Base-by-base conservation (phyloP, 2,888 invertebrate genomes). In the Volucella bombylans region DNA sequence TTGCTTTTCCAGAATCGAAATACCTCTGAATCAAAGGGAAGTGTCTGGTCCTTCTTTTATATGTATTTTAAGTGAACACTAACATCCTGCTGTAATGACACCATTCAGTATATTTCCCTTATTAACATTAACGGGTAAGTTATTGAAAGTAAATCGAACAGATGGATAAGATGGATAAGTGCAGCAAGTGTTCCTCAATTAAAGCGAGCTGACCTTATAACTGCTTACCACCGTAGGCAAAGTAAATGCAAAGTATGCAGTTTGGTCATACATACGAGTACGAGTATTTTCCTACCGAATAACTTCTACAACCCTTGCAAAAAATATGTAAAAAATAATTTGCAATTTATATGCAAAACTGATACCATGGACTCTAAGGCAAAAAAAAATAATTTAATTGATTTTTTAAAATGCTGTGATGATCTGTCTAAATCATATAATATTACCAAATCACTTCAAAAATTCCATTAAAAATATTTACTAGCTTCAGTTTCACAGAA, bases 341-440 rank as follows among this genome's bases (percentile, higher is more conserved):
- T 61, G 41, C 45, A 77, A 82, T 82, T 82, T 82, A 82, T 82
- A 82, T 82, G 77, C 82, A 59, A 43, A 82, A 61, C 65, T 50
- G 71, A 52, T 54, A 69, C 47, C 43, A 39, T 47, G 65, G 65
- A 49, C 50, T n/a, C 64, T 8, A n/a, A 4, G 31, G 31, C 9
- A 54, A 31, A 54, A n/a, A n/a, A n/a, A n/a, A n/a, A 31, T 4
- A n/a, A 31, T 12, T 6, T 54, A 11, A 52, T 23, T 18, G 23
- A 31, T 31, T 31, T 54, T 8, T 31, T 31, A 4, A 31, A 31
- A 6, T 31, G 6, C 6, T 31, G 31, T 6, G 4, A 31, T 31
- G 0, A 31, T 31, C 31, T 31, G 31, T 6, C 6, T 6, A 31
- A 31, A 31, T 31, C 31, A 31, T 6, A 31, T 31, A 6, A 31